Base-by-base conservation (phyloP, 1,140 invertebrate species). In the Bursaphelenchus mucronatus region DNA sequence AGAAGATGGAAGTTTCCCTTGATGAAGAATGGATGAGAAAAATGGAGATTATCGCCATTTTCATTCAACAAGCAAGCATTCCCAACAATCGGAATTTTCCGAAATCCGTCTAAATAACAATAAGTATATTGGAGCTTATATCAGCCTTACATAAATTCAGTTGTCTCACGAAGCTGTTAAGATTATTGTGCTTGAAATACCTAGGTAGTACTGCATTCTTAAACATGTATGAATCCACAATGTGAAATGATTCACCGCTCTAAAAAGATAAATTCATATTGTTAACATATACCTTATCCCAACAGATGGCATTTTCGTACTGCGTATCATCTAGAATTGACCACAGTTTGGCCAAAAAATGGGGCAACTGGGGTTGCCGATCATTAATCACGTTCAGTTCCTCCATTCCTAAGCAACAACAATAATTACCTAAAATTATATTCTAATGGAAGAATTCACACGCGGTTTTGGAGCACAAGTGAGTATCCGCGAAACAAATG, bases 171-270 rank as follows among this genome's bases (percentile, higher is more conserved):
- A 99, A 97, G 83, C 92, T 96, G 54, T 94, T 92, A 88, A 98
- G 93, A 82, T 99, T 98, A 81, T 92, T 97, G 80, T 99, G 95
- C 84, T 98, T 99, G 82, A 97, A 99, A 82, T 96, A 98, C n/a
- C 91, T 84, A 8, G 87, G 87, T 30, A 99, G 83, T 11, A 98
- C 84, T 76, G 96, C 90, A 70, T 89, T 87, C 7, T 92, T 89
- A 86, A 98, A 97, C 75, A 89, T 87, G 39, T 89, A 88, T 83
- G 95, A 91, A 85, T 97, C 92, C 83, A 88, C 88, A 54, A 99
- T 95, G 64, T 92, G 88, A 84, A 98, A 97, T 80, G 90, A 94
- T 71, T 86, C 88, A 15, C 93, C 94, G 85, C 85, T 87, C 92
- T 96, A 83, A 64, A 82, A 77, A 41, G 1, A 11, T 30, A 30